Percentiles rank a stretch among this genome's conserved stretches.
phyloP scores from a whole-genome alignment of 2,797 vertebrate genomes.

The Neopelma chrysocephalum region DNA sequence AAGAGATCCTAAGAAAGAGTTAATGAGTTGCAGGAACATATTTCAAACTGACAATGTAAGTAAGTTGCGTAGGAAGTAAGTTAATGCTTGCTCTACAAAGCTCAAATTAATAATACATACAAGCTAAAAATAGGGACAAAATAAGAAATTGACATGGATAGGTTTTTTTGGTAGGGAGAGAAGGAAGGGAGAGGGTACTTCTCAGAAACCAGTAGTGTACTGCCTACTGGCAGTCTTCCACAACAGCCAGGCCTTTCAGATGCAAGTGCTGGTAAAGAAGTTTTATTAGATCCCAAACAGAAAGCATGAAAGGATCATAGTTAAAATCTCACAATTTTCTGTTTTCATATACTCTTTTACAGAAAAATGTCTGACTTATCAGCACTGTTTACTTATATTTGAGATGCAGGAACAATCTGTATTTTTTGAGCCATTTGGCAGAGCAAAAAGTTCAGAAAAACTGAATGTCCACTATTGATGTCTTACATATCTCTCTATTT shows the following conservation, averaged over 20 bases:
- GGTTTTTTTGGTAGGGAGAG: background rate
- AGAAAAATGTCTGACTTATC: background rate
- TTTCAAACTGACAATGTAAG: conserved; percentile 34
- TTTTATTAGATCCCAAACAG: background rate
- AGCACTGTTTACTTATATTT: background rate
- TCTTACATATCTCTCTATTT: background rate
- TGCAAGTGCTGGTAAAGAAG: background rate
- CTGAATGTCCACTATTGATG: background rate
- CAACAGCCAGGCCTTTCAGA: background rate
- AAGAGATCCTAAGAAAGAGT: background rate
- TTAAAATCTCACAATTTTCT: background rate
- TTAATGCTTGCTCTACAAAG: conserved; percentile 1
- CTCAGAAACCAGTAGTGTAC: background rate
- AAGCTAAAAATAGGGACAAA: conserved; percentile 21
- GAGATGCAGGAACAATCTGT: background rate
- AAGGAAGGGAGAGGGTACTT: background rate
- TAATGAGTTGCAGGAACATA: conserved; percentile 5
- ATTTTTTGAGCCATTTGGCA: background rate
- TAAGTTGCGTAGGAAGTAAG: conserved; percentile 23
- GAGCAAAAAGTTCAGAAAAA: background rate
- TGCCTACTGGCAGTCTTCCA: background rate
- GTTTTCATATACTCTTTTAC: background rate
- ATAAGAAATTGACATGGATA: background rate
- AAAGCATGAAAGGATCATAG: background rate
- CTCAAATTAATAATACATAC: conserved; percentile 21